A percentile compares a stretch with the other conserved stretches of the same genome.
Evolutionary conservation across 2,888 invertebrate species (phyloP).

Genomic region (Cephus rjabovi): DNA sequence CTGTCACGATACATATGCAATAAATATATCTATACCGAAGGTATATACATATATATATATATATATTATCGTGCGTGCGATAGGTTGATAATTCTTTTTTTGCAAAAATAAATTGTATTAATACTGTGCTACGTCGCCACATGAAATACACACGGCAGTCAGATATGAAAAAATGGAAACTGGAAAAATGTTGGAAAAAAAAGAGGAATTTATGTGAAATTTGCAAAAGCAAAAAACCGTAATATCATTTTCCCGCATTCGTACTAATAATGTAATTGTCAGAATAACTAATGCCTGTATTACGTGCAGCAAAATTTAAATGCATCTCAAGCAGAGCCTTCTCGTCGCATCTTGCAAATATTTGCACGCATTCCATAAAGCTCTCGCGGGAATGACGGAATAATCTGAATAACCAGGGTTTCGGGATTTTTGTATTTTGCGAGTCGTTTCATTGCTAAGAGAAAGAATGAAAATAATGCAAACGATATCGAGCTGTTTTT

Average conservation of each 20-base stretch:
- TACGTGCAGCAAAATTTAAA: not conserved
- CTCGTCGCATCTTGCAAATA: not conserved
- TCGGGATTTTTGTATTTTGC: not conserved
- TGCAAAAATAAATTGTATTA: too few species aligned
- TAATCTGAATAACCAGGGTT: not conserved
- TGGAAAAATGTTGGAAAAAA: slow-evolving; percentile 1
- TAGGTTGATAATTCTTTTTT: too few species aligned
- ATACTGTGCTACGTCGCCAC: too few species aligned
- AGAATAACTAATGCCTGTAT: not conserved
- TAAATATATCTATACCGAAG: too few species aligned
- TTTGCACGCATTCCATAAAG: not conserved
- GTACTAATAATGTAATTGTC: not conserved
- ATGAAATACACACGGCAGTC: not conserved
- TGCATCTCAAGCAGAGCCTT: not conserved
- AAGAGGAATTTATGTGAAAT: not conserved
- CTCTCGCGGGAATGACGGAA: not conserved
- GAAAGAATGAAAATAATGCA: not conserved
- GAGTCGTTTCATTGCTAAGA: not conserved
- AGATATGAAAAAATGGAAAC: not conserved
- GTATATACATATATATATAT: too few species aligned
- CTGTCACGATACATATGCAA: too few species aligned
- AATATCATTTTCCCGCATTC: not conserved
- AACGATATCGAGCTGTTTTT: not conserved
- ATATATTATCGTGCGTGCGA: too few species aligned
- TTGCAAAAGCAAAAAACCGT: too few species aligned